These are phyloP conservation scores for Toxostoma redivivum DNA, from an alignment of 2,113 vertebrate species.

Conservation along the genomic window DNA sequence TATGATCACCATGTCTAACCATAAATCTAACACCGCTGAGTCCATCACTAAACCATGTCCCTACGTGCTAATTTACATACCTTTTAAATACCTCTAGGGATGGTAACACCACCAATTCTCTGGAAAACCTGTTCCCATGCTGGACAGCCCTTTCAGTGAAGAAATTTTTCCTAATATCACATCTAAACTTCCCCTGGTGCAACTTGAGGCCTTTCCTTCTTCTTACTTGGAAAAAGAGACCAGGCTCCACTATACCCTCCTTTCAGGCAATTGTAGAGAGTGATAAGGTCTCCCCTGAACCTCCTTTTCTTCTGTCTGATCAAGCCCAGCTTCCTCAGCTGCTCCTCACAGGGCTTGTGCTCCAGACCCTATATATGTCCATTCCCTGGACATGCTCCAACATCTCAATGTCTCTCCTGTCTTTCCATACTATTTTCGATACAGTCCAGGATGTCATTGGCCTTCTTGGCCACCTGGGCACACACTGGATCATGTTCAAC, in stretches of 20 bases:
- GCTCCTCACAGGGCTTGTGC: neutral
- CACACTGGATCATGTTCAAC: neutral
- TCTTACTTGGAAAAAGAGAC: neutral
- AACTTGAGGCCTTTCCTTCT: neutral
- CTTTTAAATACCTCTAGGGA: neutral
- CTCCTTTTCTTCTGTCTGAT: neutral
- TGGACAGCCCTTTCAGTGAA: neutral
- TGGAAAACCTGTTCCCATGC: neutral
- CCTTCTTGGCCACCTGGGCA: neutral
- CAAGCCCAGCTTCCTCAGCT: neutral
- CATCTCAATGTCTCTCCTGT: neutral
- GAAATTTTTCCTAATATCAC: neutral
- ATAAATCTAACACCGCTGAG: neutral
- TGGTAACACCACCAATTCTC: neutral
- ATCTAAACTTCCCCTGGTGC: neutral
- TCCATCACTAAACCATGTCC: neutral
- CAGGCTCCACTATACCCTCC: neutral
- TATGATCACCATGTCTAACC: neutral
- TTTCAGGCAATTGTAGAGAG: neutral
- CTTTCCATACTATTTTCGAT: neutral
- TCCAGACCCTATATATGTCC: too few species aligned
- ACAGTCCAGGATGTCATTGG: neutral
- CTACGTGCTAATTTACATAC: neutral
- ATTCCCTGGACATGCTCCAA: neutral
- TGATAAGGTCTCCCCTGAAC: rapidly evolving